Base-by-base conservation (phyloP, 2,888 invertebrate genomes). In the Lepeophtheirus nordmannii region DNA sequence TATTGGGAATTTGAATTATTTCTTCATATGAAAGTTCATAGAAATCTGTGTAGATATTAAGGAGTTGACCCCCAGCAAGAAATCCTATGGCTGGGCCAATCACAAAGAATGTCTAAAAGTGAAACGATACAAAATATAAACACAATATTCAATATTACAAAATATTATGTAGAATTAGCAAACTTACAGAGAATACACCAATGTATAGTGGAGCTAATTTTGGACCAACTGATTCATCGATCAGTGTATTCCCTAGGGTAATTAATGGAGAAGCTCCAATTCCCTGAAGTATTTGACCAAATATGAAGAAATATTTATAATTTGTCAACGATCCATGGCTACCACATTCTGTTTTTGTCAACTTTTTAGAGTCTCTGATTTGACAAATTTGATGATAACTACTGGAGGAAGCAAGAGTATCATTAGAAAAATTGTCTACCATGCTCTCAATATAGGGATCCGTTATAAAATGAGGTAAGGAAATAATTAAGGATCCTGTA, bases 191-290 rank as follows among this genome's bases (percentile, higher is more conserved):
- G n/a, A 62, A 62, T 14, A 58, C 75, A 88, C 89, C 89, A 69
- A 89, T 78, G 76, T 89, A 89, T 64, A 90, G 83, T 0, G 89
- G 86, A 37, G 87, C 87, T 81, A 87, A 86, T 74, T 87, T 85
- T 74, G 85, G 85, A 53, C 86, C 84, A 10, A 90, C 85, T 74
- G 87, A 89, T 75, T 91, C 90, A 76, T 91, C 90, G 70, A 91
- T 81, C 74, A 85, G 90, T 0, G 89, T 87, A 69, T 89, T 86
- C 46, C 89, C 89, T 62, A 91, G 81, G 0, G 91, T 90, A 76
- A 86, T 91, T 68, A 91, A 82, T 0, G 91, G 89, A 0, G 89
- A 82, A 0, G 89, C 86, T 40, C 91, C 60, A 10, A 60, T 38
- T 12, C 60, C 60, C 10, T 60, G 60, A 10, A 60, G n/a, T 10